Base-by-base conservation (phyloP, 2,888 invertebrate species). In the Muscina levida region DNA sequence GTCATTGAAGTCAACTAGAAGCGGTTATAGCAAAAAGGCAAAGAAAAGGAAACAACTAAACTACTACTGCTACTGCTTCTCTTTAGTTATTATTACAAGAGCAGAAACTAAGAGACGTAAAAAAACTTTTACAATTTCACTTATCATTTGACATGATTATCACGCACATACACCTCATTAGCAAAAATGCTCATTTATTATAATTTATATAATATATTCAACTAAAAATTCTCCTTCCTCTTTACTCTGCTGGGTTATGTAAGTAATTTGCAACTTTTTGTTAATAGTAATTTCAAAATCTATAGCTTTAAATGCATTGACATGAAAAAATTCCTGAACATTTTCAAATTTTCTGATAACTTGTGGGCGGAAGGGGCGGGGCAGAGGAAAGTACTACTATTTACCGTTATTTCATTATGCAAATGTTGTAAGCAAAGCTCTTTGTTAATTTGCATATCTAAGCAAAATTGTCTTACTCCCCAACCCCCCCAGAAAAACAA, bases 151-250 rank as follows among this genome's bases (percentile, higher is more conserved):
- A 73, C 76, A 73, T 53, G 73, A 80, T 80, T 80, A 71, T 73
- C 80, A 53, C 70, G 71, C 70, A 76, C 79, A 80, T 65, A 77
- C 80, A 80, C 37, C 77, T 80, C 80, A 80, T 80, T 80, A 80
- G 70, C 73, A 51, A 48, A 80, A 77, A 77, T 73, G 31, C 37
- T 71, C 80, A 73, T 80, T 80, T 80, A 70, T 80, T 71, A 76
- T 70, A 72, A 72, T 70, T 76, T 66, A 39, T 31, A 24, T 1
- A 26, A 42, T n/a, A 15, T 62, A 11, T 6, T 8, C 13, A 11
- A n/a, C 2, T n/a, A 46, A 48, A 8, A n/a, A n/a, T n/a, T n/a
- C n/a, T n/a, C n/a, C n/a, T n/a, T n/a, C n/a, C n/a, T n/a, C n/a
- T n/a, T n/a, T n/a, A n/a, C n/a, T n/a, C n/a, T n/a, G n/a, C n/a